Base-by-base conservation (phyloP, 2,888 invertebrate genomes). In the Epinotia bilunana region DNA sequence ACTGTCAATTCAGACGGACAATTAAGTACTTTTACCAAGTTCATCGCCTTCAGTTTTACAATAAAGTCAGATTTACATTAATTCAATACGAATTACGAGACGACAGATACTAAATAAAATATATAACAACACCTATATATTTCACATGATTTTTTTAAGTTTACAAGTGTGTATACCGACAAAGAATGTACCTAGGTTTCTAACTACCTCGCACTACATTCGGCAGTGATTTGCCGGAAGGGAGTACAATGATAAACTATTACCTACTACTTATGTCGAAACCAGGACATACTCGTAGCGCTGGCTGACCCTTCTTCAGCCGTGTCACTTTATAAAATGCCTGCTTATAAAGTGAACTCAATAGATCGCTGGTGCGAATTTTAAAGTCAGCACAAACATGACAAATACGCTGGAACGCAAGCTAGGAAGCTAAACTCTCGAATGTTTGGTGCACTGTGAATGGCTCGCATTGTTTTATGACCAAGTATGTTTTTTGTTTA, bases 231-330 rank as follows among this genome's bases (percentile, higher is more conserved):
- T 80, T 76, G 76, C 65, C 46, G 70, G 76, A 80, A 75, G 72
- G 75, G 84, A 80, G 77, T 78, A 85, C 83, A 85, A 85, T 85
- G 76, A 84, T 62, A 76, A 80, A 79, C 72, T 79, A 82, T 79
- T 78, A 80, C 79, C 9, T 80, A 80, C 58, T 60, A 28, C 23
- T 28, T 28, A 58, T 83, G 83, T 80, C 71, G 82, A 83, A 84
- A 84, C 80, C 79, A 80, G 80, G 79, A 72, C 73, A 76, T 74
- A n/a, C n/a, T n/a, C n/a, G n/a, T n/a, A 74, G 62, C 76, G 71
- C 73, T 61, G 46, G 71, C 73, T 63, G 46, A 63, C 55, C 63
- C 55, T 43, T 57, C 16, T 63, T 75, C 69, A 75, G 55, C 53
- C 57, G 72, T 72, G 76, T 68, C 70, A 71, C 39, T 73, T 65